Evolutionary conservation across 2,113 vertebrate genomes (phyloP).

Genomic region (Misgurnus mizolepis): DNA sequence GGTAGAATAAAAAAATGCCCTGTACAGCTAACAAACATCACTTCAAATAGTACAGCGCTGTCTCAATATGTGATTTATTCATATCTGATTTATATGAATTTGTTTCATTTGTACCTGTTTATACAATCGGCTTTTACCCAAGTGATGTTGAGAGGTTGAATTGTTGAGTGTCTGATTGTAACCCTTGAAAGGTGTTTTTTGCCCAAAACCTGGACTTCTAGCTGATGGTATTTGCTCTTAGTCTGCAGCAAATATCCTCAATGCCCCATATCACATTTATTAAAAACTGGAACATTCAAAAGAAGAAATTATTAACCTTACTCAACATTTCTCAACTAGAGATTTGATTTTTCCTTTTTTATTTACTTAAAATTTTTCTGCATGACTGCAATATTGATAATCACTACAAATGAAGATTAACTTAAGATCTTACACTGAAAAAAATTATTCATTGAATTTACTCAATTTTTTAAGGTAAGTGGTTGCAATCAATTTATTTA

Average conservation of each 20-base stretch:
- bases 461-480: too few relatives aligned
- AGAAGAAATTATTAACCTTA: not conserved
- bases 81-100: too few relatives aligned
- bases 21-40: not conserved
- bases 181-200: too few relatives aligned
- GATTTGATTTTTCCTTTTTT: not conserved
- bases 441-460: too few relatives aligned
- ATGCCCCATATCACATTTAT: constrained; percentile 63
- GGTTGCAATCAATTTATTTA: too few relatives aligned
- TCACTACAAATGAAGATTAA: not conserved
- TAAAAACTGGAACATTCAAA: constrained; percentile 18
- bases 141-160: too few relatives aligned
- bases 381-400: not conserved
- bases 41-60: not conserved
- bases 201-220: too few relatives aligned
- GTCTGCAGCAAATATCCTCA: constrained; percentile 53
- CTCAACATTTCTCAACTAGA: not conserved
- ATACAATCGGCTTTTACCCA: too few relatives aligned
- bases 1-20: not conserved
- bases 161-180: too few relatives aligned
- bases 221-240: constrained; percentile 54
- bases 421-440: not conserved
- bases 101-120: too few relatives aligned
- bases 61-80: not conserved
- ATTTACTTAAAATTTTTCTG: not conserved